Evolutionary conservation across 2,113 vertebrate genomes (phyloP), one percentile per base, ranked within the genome.

Genomic region (human): DNA sequence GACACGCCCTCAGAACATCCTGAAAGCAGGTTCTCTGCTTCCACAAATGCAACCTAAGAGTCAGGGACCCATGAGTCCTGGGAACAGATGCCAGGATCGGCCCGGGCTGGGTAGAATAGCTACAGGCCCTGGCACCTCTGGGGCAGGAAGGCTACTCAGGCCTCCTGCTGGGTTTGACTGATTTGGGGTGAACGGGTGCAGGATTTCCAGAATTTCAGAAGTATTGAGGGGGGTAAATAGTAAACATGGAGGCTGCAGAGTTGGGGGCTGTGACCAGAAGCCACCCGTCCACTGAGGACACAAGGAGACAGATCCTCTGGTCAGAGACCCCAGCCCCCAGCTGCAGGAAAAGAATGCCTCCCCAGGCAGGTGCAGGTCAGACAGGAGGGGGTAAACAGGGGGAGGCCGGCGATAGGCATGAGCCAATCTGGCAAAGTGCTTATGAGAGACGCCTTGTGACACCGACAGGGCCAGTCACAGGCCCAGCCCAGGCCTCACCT

Each of bases 401-500:
- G 50, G 50, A 50, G 4, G 50, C 14, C 14, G 3, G 50, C 50
- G 14, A 14, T 50, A 50, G 50, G 50, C 14, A 2, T 50, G 50
- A 50, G 7, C 25, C n/a, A 6, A 13, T 35, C 1, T 73, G 76
- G 57, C 0, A 0, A 50, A 8, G 40, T 18, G 43, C 43, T 48
- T 8, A 1, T 1, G 6, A 52, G 50, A 81, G n/a, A 17, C 16
- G 38, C 38, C 83, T 48, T 13, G 68, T 25, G 38, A 73, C 70
- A 73, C n/a, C 18, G 2, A 73, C 11, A 22, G 22, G 22, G 70
- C 70, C 11, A 17, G 1, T 18, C 20, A 1, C 6, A 27, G 45
- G 76, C 11, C n/a, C 59, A 5, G 0, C 1, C 1, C 10, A 4
- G 50, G 4, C 50, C 50, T 14, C 14, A 4, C 50, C 14, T 14